Evolutionary conservation across 2,888 invertebrate species (phyloP).

Genomic region (Desoria tigrina): DNA sequence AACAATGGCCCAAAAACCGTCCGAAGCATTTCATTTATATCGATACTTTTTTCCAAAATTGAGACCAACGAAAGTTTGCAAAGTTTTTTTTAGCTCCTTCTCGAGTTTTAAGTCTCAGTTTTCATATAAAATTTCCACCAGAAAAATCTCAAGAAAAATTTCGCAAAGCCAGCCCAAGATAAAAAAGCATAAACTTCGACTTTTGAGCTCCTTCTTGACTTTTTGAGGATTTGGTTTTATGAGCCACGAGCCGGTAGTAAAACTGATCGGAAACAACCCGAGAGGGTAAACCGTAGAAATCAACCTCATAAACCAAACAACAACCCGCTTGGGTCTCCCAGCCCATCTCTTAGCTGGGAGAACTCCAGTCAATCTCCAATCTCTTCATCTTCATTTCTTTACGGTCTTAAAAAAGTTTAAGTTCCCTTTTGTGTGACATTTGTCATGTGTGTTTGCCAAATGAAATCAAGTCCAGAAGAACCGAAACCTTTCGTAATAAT

Average conservation of each 20-base stretch:
- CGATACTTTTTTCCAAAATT: no score
- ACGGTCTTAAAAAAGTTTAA: conserved; percentile 5
- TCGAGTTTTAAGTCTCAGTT: no score
- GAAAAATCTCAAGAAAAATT: no score
- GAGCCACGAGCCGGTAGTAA: conserved; percentile 20
- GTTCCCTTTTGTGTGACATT: conserved; percentile 9
- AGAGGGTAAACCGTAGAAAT: conserved; percentile 17
- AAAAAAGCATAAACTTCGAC: no score
- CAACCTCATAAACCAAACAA: conserved; percentile 22
- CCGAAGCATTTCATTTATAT: no score
- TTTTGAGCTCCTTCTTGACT: no score
- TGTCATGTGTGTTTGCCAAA: conserved; percentile 5
- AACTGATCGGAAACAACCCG: conserved; percentile 20
- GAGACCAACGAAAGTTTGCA: no score
- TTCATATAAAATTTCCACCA: no score
- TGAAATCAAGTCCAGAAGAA: background rate
- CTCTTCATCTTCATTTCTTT: conserved; percentile 18
- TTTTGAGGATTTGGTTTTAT: conserved; percentile 12
- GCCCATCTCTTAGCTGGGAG: background rate
- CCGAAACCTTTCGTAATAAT: background rate
- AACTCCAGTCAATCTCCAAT: background rate
- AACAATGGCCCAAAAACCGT: no score
- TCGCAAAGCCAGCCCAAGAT: no score
- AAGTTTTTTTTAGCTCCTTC: no score
- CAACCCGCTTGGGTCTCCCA: conserved; percentile 10